Percentiles rank a stretch among this genome's conserved stretches.
Conservation (phyloP, 2,797 vertebrate species). For the Adrianichthys oophorus region DNA sequence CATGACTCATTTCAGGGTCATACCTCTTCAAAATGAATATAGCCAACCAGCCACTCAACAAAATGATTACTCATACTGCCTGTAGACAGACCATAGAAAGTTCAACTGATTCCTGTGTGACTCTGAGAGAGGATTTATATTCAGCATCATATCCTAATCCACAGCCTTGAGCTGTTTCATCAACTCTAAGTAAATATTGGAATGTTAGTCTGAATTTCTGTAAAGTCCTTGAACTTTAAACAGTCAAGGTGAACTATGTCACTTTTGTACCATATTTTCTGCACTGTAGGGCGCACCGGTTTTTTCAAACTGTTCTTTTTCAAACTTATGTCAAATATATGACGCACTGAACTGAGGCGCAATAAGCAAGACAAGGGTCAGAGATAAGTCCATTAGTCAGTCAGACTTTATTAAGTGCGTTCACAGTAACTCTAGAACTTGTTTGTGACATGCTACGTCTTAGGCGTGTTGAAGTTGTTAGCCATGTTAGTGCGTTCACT, state of each 20-base stretch:
- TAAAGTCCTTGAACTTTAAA: conserved; percentile 8
- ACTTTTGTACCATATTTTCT: conserved; percentile 7
- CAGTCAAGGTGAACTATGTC: background rate
- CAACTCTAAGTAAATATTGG: conserved; percentile 8
- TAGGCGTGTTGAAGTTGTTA: too few species aligned
- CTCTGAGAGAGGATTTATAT: conserved; percentile 24
- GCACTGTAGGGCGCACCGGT: too few species aligned
- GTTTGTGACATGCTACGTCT: too few species aligned
- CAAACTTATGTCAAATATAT: too few species aligned
- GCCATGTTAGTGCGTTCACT: too few species aligned
- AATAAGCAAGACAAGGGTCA: too few species aligned
- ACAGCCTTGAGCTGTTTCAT: conserved; percentile 23
- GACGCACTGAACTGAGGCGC: too few species aligned
- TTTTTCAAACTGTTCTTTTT: too few species aligned
- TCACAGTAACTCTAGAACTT: too few species aligned
- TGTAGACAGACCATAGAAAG: conserved; percentile 23
- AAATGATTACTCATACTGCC: conserved; percentile 34
- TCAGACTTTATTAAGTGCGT: too few species aligned
- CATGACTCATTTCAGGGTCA: conserved; percentile 31
- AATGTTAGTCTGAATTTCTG: conserved; percentile 30
- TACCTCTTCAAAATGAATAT: conserved; percentile 32
- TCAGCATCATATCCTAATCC: conserved; percentile 11
- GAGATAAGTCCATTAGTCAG: too few species aligned
- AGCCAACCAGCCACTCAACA: conserved; percentile 22
- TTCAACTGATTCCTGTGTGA: conserved; percentile 37